Evolutionary conservation across 2,797 vertebrate genomes (phyloP).

Genomic region (Hozukius guyotensis): DNA sequence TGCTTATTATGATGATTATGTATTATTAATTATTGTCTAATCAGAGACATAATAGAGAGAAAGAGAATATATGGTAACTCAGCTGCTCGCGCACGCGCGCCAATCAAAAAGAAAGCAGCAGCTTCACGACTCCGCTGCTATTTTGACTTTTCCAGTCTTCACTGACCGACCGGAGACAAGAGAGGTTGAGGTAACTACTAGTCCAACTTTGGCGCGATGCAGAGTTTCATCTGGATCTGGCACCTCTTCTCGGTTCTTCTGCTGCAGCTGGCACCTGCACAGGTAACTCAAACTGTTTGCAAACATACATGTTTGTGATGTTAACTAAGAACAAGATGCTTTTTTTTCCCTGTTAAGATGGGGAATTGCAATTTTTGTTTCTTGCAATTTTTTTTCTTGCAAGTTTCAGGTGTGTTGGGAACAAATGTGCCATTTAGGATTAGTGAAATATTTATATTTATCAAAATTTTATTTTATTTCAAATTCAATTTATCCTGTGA

Average conservation of each 20-base stretch:
- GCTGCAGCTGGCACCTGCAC: slow-evolving; percentile 57
- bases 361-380: background rate
- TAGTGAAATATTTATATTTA: background rate
- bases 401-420: background rate
- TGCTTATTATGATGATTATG: no score
- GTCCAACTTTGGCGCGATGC: slow-evolving; percentile 35
- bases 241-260: slow-evolving; percentile 48
- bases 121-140: background rate
- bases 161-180: background rate
- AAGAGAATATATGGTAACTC: no score
- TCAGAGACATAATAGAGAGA: no score
- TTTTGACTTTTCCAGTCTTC: background rate
- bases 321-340: background rate
- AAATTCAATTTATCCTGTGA: background rate
- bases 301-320: background rate
- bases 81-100: slow-evolving; percentile 22
- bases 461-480: background rate
- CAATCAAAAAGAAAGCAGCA: background rate
- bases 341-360: background rate
- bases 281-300: slow-evolving; percentile 48
- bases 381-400: no score
- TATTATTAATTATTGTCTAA: no score
- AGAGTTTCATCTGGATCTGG: slow-evolving; percentile 15
- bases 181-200: background rate
- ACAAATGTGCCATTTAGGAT: background rate